phyloP scores from a whole-genome alignment of 2,797 vertebrate species.

The Pelodytes ibericus region DNA sequence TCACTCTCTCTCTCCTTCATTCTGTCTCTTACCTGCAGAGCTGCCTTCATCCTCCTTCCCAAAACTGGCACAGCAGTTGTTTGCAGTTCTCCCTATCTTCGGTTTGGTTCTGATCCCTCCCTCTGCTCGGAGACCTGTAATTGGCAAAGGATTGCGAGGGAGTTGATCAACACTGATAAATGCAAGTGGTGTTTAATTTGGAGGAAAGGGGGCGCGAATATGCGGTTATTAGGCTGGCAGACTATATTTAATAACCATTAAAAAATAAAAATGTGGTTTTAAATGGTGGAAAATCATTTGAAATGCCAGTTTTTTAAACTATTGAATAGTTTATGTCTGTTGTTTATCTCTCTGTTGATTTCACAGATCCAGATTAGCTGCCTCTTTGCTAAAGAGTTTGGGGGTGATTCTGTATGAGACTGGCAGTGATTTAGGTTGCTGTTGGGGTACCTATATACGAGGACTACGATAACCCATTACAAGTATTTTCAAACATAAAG shows the following conservation, averaged over 20 bases:
- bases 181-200: conserved; percentile 49
- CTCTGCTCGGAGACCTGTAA: conserved; percentile 50
- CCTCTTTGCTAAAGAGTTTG: too few relatives aligned
- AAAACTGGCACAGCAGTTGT: conserved; percentile 18
- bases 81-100: conserved; percentile 28
- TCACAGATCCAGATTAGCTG: too few relatives aligned
- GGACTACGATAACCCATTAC: too few relatives aligned
- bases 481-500: too few relatives aligned
- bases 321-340: too few relatives aligned
- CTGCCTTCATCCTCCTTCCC: conserved; percentile 38
- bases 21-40: conserved; percentile 37
- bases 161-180: conserved; percentile 55
- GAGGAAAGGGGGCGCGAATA: too few relatives aligned
- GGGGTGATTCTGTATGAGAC: too few relatives aligned
- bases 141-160: conserved; percentile 48
- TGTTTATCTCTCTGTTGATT: background rate
- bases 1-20: background rate
- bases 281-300: conserved; percentile 13
- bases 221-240: conserved; percentile 47
- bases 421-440: too few relatives aligned
- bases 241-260: conserved; percentile 49
- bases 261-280: conserved; percentile 24
- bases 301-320: conserved; percentile 5
- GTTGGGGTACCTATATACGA: too few relatives aligned
- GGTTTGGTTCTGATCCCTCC: conserved; percentile 34